Base-by-base conservation (phyloP, 2,888 invertebrate genomes). In the Sympetrum striolatum region DNA sequence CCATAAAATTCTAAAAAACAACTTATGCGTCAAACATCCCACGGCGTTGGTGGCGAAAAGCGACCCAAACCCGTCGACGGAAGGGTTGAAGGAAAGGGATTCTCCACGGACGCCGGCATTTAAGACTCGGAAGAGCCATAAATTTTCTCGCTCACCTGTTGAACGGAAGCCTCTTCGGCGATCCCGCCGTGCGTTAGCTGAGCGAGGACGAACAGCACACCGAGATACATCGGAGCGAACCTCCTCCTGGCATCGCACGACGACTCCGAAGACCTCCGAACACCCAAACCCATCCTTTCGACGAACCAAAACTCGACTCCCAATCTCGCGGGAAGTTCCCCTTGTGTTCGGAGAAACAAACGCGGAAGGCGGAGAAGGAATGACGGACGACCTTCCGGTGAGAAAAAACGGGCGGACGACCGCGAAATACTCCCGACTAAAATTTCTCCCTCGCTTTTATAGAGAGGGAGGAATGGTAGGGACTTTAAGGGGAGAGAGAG, bases 71-170 rank as follows among this genome's bases (percentile, higher is more conserved):
- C 2, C 53, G 53, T 44, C 53, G 18, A 53, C 2, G 18, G 53
- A 53, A 53, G 53, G 18, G 53, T 18, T 53, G 18, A 53, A 53
- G 18, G 18, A 53, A 53, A 14, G 18, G 53, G 53, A 53, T 5
- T 2, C 39, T 39, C 4, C 39, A 39, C 53, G 53, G 5, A 53
- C 18, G 53, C 18, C 53, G 18, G 53, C 53, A 5, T 53, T 53
- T 14, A 53, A 53, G 53, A 53, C 53, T 18, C 53, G 2, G n/a
- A 15, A 53, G 15, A 48, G 12, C 37, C n/a, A 35, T 22, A 37
- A n/a, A 37, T 58, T 58, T 58, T 58, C 58, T 35, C 82, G 60
- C 86, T 86, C 86, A 86, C 86, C 86, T 86, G 86, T 86, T 86
- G 86, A 86, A 86, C 86, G 37, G 86, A 39, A 37, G 86, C 37